A percentile compares a stretch with the other conserved stretches of the same genome.
Evolutionary conservation across 2,113 vertebrate genomes (phyloP).

Genomic region (Atrichornis clamosus): DNA sequence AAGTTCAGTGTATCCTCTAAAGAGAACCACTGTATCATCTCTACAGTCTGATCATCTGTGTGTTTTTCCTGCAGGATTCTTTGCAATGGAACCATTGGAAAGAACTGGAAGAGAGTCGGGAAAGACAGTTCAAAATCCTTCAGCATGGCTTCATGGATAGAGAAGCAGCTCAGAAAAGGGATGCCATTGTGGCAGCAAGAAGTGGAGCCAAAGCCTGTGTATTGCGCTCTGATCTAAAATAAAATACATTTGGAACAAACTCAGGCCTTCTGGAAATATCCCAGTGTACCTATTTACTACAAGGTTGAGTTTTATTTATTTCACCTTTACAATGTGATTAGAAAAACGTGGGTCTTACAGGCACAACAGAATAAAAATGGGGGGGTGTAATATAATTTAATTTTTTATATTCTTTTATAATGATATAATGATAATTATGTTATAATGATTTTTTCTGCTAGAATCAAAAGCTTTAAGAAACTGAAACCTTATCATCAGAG

Average conservation of each 20-base stretch:
- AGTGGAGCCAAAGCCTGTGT: background rate
- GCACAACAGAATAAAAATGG: background rate
- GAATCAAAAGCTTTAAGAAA: background rate
- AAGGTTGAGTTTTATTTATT: background rate
- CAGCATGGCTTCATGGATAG: slow-evolving; percentile 2
- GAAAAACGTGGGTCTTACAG: background rate
- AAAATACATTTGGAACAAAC: background rate
- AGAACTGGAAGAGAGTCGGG: slow-evolving; percentile 72
- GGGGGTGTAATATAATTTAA: background rate
- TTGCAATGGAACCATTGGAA: slow-evolving; percentile 68
- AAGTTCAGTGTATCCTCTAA: background rate
- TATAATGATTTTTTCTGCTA: background rate
- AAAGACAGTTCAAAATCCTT: slow-evolving; percentile 61
- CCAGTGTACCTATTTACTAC: background rate
- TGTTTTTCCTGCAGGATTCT: slow-evolving; percentile 27
- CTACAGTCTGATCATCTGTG: background rate
- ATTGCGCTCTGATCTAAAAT: slow-evolving; percentile 21
- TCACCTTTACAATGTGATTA: background rate
- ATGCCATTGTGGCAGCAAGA: background rate
- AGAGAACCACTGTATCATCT: background rate
- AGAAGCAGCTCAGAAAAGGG: slow-evolving; percentile 8
- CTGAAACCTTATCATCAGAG: background rate
- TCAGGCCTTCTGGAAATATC: background rate
- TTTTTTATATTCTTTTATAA: background rate
- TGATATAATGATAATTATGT: background rate